Percentiles rank a stretch among this genome's conserved stretches.
These are phyloP conservation scores for Argyresthia albistria DNA, from an alignment of 2,888 invertebrate genomes.

Conservation along the genomic window DNA sequence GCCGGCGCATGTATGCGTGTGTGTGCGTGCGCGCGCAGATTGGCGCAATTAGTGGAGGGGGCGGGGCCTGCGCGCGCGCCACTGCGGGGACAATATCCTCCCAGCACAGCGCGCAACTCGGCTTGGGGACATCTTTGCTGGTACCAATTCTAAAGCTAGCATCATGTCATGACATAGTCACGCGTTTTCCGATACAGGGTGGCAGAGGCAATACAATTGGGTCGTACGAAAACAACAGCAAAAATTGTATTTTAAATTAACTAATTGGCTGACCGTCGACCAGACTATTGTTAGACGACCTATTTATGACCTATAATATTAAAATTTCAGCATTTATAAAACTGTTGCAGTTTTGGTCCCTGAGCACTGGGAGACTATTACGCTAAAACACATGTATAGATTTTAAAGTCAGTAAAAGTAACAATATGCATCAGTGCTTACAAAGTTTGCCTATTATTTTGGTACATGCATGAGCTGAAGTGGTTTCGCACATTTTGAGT, in stretches of 20 bases:
- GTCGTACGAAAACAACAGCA: too few species aligned
- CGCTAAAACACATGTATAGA: slow-evolving; percentile 14
- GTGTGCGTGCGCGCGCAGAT: slow-evolving; percentile 60
- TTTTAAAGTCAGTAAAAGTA: slow-evolving; percentile 11
- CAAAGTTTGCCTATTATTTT: slow-evolving; percentile 16
- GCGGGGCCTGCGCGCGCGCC: slow-evolving; percentile 60
- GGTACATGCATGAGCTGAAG: slow-evolving; percentile 10
- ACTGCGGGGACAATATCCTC: slow-evolving; percentile 65
- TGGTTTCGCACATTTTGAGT: not conserved
- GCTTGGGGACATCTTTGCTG: too few species aligned
- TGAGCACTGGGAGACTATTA: too few species aligned
- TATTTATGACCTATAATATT: too few species aligned
- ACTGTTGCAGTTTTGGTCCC: too few species aligned
- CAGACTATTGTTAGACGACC: too few species aligned
- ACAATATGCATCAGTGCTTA: slow-evolving; percentile 13
- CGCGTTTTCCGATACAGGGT: not conserved
- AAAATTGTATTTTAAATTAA: too few species aligned
- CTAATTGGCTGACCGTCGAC: too few species aligned
- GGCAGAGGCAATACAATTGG: too few species aligned
- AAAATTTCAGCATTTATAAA: too few species aligned
- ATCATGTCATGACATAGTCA: not conserved
- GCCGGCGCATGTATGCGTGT: slow-evolving; percentile 16
- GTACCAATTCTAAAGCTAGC: not conserved
- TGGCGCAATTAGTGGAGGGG: slow-evolving; percentile 65
- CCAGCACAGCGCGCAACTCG: slow-evolving; percentile 16